A percentile compares a stretch with the other conserved stretches of the same genome.
These are phyloP conservation scores for Steromphala cineraria DNA, from an alignment of 2,888 invertebrate species.

Conservation along the genomic window DNA sequence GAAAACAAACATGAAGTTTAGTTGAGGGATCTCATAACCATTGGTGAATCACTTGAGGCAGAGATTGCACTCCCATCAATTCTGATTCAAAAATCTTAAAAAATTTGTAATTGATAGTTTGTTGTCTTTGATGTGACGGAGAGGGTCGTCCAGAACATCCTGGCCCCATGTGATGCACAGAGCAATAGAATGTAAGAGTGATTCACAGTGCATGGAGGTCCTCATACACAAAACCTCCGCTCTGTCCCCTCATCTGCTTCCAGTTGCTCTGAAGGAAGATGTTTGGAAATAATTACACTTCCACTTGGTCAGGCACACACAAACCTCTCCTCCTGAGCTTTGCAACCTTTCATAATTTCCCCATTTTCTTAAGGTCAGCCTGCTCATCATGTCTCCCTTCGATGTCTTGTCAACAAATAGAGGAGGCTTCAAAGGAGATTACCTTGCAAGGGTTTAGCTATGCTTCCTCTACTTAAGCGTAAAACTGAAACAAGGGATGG, in stretches of 20 bases:
- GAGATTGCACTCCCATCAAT: too few species aligned
- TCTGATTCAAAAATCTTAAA: neutral
- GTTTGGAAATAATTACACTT: conserved; percentile 14
- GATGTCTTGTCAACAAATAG: too few species aligned
- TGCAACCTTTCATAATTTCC: neutral
- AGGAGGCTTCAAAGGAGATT: too few species aligned
- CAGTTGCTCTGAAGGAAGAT: neutral
- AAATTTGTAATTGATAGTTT: neutral
- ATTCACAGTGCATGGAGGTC: too few species aligned
- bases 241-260: neutral
- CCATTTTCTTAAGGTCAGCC: conserved; percentile 1
- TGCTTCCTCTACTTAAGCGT: too few species aligned
- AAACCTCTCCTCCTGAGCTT: neutral
- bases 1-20: too few species aligned
- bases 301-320: conserved; percentile 14
- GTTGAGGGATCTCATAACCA: too few species aligned
- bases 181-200: too few species aligned
- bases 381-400: too few species aligned
- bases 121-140: neutral
- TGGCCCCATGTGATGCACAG: neutral
- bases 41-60: too few species aligned
- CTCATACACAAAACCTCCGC: neutral
- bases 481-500: too few species aligned
- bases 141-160: neutral
- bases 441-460: too few species aligned